Conservation (phyloP, 2,113 vertebrate species). For the Poicephalus gulielmi region DNA sequence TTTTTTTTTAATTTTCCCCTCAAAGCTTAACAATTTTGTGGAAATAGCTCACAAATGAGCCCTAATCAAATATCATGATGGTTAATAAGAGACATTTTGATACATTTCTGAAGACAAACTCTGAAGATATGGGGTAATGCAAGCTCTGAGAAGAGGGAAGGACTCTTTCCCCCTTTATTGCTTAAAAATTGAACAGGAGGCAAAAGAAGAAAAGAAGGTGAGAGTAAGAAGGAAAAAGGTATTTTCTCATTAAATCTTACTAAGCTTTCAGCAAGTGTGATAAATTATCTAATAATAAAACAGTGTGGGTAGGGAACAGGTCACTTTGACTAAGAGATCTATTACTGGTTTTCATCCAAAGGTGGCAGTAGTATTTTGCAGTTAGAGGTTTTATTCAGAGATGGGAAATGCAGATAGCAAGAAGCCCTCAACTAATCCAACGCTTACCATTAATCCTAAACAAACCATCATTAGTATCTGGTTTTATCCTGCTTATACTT, state of each 20-base stretch:
- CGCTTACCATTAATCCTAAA: constrained; percentile 69
- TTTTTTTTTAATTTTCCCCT: not conserved
- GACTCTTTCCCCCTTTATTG: not conserved
- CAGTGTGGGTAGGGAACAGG: not conserved
- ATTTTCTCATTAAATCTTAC: not conserved
- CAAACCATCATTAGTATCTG: constrained; percentile 71
- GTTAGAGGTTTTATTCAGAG: not conserved
- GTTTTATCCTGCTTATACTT: constrained; percentile 70
- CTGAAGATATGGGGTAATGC: not conserved
- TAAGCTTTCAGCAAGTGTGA: not conserved
- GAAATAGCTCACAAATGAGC: not conserved
- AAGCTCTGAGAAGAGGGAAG: not conserved
- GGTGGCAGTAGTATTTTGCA: constrained; percentile 56
- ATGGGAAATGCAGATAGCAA: constrained; percentile 21
- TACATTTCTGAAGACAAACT: not conserved
- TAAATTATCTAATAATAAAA: not conserved
- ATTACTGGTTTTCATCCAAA: constrained; percentile 11
- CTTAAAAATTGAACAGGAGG: not conserved
- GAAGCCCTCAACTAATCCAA: constrained; percentile 66
- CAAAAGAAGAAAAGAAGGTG: not conserved
- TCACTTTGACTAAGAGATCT: not conserved
- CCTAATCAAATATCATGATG: not conserved
- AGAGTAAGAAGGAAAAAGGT: not conserved
- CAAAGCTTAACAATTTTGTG: not conserved
- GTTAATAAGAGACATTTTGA: not conserved